Evolutionary conservation across 2,888 invertebrate genomes (phyloP), one percentile per base, ranked within the genome.

Genomic region (Callinectes sapidus): DNA sequence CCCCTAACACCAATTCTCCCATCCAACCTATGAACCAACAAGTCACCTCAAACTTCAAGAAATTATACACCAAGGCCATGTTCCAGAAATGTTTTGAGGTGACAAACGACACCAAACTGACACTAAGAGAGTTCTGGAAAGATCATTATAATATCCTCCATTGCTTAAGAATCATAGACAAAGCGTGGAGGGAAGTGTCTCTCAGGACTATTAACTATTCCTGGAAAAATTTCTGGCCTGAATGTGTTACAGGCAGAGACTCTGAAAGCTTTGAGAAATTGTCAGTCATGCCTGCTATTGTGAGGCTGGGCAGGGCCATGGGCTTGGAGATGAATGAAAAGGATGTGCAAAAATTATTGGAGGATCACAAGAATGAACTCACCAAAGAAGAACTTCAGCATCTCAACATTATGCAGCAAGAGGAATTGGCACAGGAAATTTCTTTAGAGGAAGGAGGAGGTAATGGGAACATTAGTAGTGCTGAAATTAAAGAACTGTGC

Each of bases 261-360:
- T 81, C 32, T 23, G 81, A 81, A 81, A 39, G 81, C 32, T 39
- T 66, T 81, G 81, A 48, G 48, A 13, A 28, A 87, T 1, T 32
- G 54, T 2, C 86, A 87, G 91, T 87, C 28, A 39, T 71, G 61
- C 92, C 87, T 55, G 92, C 93, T 66, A 94, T 91, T 94, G 91
- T 95, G 94, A 95, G 93, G 94, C 91, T 95, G 94, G 92, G 91
- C 95, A 95, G 93, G 71, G 93, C 92, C 93, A 93, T 95, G 94
- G 94, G 94, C 23, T 92, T 94, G 91, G 94, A 95, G 92, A 93
- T 95, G 93, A 92, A 95, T 94, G 92, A 92, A 39, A 91, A 91
- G 16, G 94, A 95, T 92, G 92, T 95, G 42, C 35, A 94, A 42
- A 94, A 95, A 66, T 94, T 95, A 71, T 90, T 94, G 39, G 93